Percentiles rank a stretch among this genome's conserved stretches.
Conservation (phyloP, 2,797 vertebrate species). For the Clamator glandarius region DNA sequence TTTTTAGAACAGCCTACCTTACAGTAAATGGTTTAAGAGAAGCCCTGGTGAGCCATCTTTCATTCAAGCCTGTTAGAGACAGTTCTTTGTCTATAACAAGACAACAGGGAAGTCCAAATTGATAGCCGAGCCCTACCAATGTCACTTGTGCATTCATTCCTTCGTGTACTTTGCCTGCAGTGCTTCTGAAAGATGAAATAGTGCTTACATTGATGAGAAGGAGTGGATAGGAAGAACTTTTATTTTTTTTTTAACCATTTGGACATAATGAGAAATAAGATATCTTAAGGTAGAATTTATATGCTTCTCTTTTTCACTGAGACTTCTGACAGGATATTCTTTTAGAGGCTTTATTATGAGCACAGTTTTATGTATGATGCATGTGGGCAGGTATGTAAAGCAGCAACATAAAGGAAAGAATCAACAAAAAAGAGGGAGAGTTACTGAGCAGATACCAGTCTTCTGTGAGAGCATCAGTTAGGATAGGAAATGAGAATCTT, state of each 20-base stretch:
- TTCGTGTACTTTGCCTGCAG: conserved; percentile 33
- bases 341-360: not conserved
- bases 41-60: not conserved
- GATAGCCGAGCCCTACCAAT: conserved; percentile 33
- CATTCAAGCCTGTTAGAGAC: conserved; percentile 7
- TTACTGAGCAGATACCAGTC: not conserved
- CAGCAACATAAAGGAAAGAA: not conserved
- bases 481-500: not conserved
- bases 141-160: not conserved
- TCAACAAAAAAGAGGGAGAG: not conserved
- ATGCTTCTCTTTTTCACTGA: conserved; percentile 18
- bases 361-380: not conserved
- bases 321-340: not conserved
- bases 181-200: conserved; percentile 55
- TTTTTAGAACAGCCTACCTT: conserved; percentile 48
- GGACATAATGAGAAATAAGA: not conserved
- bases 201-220: not conserved
- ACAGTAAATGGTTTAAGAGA: conserved; percentile 22
- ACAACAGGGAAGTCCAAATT: conserved; percentile 51
- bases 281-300: conserved; percentile 14
- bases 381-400: not conserved
- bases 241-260: not conserved
- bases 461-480: not conserved
- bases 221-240: not conserved
- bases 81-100: conserved; percentile 30